Evolutionary conservation across 2,113 vertebrate genomes (phyloP).

Genomic region (Piprites chloris): DNA sequence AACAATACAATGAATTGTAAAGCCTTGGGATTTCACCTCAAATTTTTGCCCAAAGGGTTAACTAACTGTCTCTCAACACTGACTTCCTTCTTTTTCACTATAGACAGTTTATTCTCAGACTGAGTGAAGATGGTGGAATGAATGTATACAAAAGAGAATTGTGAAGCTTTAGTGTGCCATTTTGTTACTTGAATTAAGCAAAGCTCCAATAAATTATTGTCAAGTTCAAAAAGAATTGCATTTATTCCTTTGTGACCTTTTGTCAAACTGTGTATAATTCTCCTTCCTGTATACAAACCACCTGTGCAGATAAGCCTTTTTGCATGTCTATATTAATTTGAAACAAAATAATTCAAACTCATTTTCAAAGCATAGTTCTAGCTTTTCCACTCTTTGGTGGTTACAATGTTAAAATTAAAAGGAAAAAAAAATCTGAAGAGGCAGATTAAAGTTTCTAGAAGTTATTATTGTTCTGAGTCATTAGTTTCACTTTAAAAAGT

Average conservation of each 20-base stretch:
- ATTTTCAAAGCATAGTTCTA: conserved; percentile 6
- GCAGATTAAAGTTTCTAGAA: neutral
- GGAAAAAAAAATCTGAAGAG: neutral
- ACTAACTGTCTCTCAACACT: conserved; percentile 1
- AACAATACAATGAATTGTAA: neutral
- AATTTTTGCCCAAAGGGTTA: conserved; percentile 30
- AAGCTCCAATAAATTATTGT: conserved; percentile 61
- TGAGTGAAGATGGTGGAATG: conserved; percentile 16
- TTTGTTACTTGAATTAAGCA: conserved; percentile 64
- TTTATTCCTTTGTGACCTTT: conserved; percentile 60
- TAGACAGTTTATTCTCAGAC: conserved; percentile 20
- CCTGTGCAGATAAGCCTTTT: conserved; percentile 57
- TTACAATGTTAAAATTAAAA: neutral
- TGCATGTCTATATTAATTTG: conserved; percentile 25
- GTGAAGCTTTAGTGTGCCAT: conserved; percentile 31
- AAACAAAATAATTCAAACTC: conserved; percentile 9
- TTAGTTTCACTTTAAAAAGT: neutral
- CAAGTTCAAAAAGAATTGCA: conserved; percentile 65
- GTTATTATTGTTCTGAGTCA: neutral
- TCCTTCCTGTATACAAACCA: conserved; percentile 62
- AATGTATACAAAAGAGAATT: conserved; percentile 61
- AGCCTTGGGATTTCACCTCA: neutral
- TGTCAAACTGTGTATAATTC: conserved; percentile 57
- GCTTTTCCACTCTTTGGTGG: neutral
- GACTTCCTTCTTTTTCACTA: conserved; percentile 14